Conservation (phyloP, 2,113 vertebrate species). For the Phyllostomus discolor region DNA sequence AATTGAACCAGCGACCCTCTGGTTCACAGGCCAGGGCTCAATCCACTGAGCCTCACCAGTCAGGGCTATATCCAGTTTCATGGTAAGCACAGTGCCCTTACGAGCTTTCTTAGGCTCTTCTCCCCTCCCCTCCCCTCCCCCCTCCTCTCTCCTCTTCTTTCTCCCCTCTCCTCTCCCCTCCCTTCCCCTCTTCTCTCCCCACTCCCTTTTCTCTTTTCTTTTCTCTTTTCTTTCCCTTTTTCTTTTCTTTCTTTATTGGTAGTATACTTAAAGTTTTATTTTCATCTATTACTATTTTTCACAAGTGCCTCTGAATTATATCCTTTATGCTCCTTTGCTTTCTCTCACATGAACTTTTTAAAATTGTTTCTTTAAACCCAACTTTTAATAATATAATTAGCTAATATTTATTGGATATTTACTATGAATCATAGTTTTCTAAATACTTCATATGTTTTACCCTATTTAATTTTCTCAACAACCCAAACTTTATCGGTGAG, state of each 20-base stretch:
- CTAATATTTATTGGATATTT: background rate
- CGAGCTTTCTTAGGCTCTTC: too few species aligned
- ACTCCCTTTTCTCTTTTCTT: too few species aligned
- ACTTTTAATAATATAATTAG: background rate
- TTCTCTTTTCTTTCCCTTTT: too few species aligned
- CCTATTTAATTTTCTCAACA: background rate
- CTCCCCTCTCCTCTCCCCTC: too few species aligned
- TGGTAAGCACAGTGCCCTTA: too few species aligned
- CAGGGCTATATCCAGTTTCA: too few species aligned
- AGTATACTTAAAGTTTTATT: background rate
- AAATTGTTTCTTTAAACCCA: background rate
- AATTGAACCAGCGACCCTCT: too few species aligned
- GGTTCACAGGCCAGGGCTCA: too few species aligned
- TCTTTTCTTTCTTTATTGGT: background rate
- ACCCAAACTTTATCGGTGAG: background rate
- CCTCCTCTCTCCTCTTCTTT: too few species aligned
- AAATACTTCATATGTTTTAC: background rate
- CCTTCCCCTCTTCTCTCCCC: too few species aligned
- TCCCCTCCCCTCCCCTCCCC: rapidly evolving
- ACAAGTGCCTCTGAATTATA: background rate
- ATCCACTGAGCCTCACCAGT: too few species aligned
- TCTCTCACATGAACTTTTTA: background rate
- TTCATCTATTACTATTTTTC: background rate
- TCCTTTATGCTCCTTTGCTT: background rate
- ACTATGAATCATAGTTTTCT: background rate